Percentiles rank a stretch among this genome's conserved stretches.
Conservation (phyloP, 2,888 invertebrate genomes). For the Mesorhabditis spiculigera region DNA sequence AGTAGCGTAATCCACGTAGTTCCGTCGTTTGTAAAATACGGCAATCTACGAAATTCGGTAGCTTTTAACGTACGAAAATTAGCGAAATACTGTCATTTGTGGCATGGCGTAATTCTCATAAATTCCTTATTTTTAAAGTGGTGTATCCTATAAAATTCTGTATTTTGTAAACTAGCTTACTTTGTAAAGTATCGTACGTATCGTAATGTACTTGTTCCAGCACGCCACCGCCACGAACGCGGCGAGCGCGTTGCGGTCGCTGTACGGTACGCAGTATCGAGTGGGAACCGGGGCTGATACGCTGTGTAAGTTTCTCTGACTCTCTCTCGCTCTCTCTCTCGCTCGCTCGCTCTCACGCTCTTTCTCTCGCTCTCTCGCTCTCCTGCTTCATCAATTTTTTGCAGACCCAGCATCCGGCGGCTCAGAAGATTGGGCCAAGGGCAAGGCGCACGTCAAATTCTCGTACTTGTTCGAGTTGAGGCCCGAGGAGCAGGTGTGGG, state of each 20-base stretch:
- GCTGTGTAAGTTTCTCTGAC: slow-evolving; percentile 29
- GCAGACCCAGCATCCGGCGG: slow-evolving; percentile 51
- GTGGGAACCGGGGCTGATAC: slow-evolving; percentile 58
- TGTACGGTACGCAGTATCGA: slow-evolving; percentile 55
- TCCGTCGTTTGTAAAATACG: too few relatives aligned
- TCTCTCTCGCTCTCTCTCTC: background rate
- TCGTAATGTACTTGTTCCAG: slow-evolving; percentile 26
- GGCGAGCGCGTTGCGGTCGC: slow-evolving; percentile 44
- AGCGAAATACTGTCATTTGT: too few relatives aligned
- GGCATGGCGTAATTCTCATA: too few relatives aligned
- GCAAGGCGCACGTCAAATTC: slow-evolving; percentile 54
- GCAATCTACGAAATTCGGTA: too few relatives aligned
- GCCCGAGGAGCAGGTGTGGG: slow-evolving; percentile 56
- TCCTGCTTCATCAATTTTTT: slow-evolving; percentile 9
- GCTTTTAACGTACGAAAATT: too few relatives aligned
- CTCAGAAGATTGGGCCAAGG: slow-evolving; percentile 58
- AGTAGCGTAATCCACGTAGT: too few relatives aligned
- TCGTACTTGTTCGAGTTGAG: slow-evolving; percentile 56
- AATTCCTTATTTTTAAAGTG: too few relatives aligned
- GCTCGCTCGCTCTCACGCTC: background rate
- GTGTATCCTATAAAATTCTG: too few relatives aligned
- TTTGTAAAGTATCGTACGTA: background rate
- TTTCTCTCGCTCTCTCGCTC: background rate
- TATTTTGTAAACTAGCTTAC: background rate
- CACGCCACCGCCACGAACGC: slow-evolving; percentile 49